These are phyloP conservation scores for Tholera decimalis DNA, from an alignment of 2,888 invertebrate genomes.

Conservation along the genomic window DNA sequence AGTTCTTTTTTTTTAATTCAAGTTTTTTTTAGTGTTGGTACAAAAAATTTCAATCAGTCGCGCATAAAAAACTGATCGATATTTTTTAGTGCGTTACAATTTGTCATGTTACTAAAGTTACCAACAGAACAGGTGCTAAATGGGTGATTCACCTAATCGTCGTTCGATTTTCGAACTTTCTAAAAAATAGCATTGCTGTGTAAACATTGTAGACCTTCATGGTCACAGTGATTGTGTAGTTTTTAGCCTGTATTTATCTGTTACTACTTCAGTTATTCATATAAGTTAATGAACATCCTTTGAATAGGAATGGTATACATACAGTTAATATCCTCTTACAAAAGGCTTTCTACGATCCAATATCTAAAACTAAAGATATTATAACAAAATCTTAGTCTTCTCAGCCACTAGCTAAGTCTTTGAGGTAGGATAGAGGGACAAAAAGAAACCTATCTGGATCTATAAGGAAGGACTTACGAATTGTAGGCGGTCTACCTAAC, in stretches of 20 bases:
- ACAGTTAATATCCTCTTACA: background rate
- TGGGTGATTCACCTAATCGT: conserved; percentile 23
- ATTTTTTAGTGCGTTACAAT: conserved; percentile 6
- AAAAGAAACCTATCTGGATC: background rate
- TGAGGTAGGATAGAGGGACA: background rate
- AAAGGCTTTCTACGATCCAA: background rate
- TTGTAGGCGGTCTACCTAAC: background rate
- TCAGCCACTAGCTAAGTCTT: background rate
- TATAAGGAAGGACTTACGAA: background rate
- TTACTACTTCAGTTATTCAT: background rate
- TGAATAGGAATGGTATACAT: background rate
- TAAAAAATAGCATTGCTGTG: conserved; percentile 32
- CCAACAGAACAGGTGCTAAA: background rate
- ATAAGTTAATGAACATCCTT: background rate
- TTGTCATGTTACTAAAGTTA: conserved; percentile 5
- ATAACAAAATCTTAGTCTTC: no score
- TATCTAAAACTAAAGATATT: background rate
- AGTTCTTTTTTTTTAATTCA: conserved; percentile 4
- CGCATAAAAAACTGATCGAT: conserved; percentile 8
- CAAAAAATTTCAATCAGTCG: conserved; percentile 20
- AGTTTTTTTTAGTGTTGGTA: background rate
- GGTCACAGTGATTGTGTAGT: conserved; percentile 18
- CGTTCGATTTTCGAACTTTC: conserved; percentile 38
- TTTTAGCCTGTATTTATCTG: conserved; percentile 2
- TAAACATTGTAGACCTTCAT: conserved; percentile 12